Base-by-base conservation (phyloP, 2,888 invertebrate species). In the Poecilus cupreus region DNA sequence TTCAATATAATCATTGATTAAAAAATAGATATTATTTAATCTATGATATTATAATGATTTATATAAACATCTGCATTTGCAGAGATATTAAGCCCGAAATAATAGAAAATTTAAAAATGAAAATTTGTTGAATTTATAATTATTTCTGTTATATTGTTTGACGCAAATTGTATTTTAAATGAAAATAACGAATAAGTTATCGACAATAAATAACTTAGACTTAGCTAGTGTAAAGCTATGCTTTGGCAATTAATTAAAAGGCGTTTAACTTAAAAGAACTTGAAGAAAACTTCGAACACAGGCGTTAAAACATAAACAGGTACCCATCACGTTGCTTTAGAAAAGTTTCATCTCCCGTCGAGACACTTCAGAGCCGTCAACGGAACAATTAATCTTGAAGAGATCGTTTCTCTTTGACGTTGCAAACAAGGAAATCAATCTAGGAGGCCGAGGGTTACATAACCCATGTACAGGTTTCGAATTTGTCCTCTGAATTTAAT, bases 401-500 rank as follows among this genome's bases (percentile, higher is more conserved):
- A 54, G 60, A 11, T 24, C 60, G 60, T 26, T 24, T 24, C 60
- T 60, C 60, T 60, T 60, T 60, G 60, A 60, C 22, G 60, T 60
- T 60, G 60, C 60, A 60, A 60, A 60, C 60, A 60, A 60, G 60
- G 60, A 60, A 60, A 60, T 60, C 60, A 60, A 60, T 60, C 43
- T 43, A 43, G 43, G 13, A 13, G 43, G 1, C n/a, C 11, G 43
- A n/a, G 13, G 13, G 43, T 13, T 4, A 43, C 43, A 39, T n/a
- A 13, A 43, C 60, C 64, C 24, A 43, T 22, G 43, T 60, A 6
- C 60, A 60, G 60, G 78, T 43, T 64, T 24, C 77, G 78, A 78
- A 68, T 24, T 78, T 78, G 24, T 39, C 64, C 64, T 43, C 43
- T 46, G 64, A 64, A 78, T 78, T 78, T 78, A 78, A 78, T 78